Base-by-base conservation (phyloP, 2,888 invertebrate species). In the Apocheima hispidaria region DNA sequence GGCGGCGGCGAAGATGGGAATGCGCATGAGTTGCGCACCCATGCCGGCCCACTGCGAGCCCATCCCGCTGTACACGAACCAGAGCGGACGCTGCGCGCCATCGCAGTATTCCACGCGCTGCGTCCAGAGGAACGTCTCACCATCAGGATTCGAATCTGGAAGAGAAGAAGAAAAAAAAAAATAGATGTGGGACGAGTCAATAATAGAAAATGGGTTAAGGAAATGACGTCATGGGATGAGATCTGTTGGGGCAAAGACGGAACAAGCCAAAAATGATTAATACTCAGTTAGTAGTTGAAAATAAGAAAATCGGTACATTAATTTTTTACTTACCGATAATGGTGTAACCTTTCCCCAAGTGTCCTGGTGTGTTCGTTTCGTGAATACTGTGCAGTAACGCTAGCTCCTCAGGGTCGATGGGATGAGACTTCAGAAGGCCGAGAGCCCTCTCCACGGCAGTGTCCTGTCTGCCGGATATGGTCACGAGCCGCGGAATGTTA, bases 11-110 rank as follows among this genome's bases (percentile, higher is more conserved):
- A 96, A 96, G 16, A 93, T 82, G 1, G 94, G 94, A 64, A 96
- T 86, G 46, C 88, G 82, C 94, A 96, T 94, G 73, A 96, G 90
- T 36, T 94, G 90, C 18, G 87, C 77, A 0, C 94, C 95, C 95
- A 96, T 96, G 21, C 94, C 94, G 23, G 93, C 83, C 95, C 95
- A 96, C 78, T 96, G 95, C 0, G 94, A 94, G 12, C 95, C 96
- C 95, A 96, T 95, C 4, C 96, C 96, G 63, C 95, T 95, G 88
- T 95, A 96, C 60, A 96, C 93, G 79, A 94, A 95, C 94, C 95
- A 96, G 10, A 96, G 83, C 3, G 95, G 95, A 0, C 93, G 80
- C 23, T 77, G 74, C 0, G 69, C 83, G 10, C 83, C 75, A 48
- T 88, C 85, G 23, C 78, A 86, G 63, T 87, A 87, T 7, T 77